Evolutionary conservation across 2,888 invertebrate genomes (phyloP).

Genomic region (Tiphia femorata): DNA sequence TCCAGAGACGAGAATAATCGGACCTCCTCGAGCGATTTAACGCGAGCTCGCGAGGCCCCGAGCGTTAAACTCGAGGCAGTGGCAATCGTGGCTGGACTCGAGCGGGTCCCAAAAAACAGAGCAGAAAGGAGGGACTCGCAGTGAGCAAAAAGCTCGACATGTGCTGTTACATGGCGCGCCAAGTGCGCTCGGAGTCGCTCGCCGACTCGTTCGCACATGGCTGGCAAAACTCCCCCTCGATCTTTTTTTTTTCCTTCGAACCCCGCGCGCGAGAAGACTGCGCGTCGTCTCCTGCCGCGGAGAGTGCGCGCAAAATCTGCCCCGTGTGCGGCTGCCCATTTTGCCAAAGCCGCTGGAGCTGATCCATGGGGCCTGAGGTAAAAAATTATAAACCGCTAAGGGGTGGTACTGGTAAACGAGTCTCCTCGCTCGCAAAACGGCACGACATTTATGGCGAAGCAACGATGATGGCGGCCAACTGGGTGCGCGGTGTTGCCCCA

Average conservation of each 20-base stretch:
- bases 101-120: not conserved
- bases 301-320: conserved; percentile 30
- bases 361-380: too few species aligned
- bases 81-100: not conserved
- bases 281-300: conserved; percentile 45
- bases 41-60: conserved; percentile 24
- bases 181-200: conserved; percentile 40
- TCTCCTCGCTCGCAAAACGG: too few species aligned
- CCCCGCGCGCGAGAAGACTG: conserved; percentile 10
- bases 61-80: not conserved
- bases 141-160: conserved; percentile 37
- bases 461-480: too few species aligned
- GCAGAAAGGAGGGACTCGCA: conserved; percentile 1
- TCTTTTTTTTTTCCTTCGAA: conserved; percentile 24
- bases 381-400: too few species aligned
- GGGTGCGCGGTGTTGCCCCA: too few species aligned
- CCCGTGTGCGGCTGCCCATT: conserved; percentile 46
- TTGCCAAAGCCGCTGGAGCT: too few species aligned
- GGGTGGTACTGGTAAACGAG: too few species aligned
- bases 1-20: too few species aligned
- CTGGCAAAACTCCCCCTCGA: conserved; percentile 26
- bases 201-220: conserved; percentile 45
- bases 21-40: conserved; percentile 33
- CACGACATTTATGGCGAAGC: too few species aligned
- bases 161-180: conserved; percentile 41